Evolutionary conservation across 1,140 invertebrate species (phyloP), one percentile per base, ranked within the genome.

Genomic region (Batillaria attramentaria): DNA sequence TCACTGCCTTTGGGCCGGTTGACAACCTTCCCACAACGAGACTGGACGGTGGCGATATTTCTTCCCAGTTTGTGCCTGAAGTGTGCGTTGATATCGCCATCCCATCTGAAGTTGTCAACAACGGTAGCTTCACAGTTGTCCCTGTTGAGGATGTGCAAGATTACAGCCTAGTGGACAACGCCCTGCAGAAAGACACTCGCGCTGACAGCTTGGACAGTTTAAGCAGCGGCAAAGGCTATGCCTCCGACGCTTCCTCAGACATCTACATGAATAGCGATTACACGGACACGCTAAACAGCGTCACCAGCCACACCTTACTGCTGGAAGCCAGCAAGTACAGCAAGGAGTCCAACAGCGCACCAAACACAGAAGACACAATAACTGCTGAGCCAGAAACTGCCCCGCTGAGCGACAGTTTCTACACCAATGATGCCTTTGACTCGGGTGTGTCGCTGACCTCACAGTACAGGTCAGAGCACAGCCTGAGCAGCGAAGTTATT

Each of bases 221-320:
- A 5, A 6, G n/a, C 28, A 39, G 42, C 8, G n/a, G 39, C 28
- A 43, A 39, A 20, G 68, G 68, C 24, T 70, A 70, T 42, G 5
- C 68, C 8, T 70, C 68, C 3, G 68, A 70, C 68, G 33, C 62
- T 8, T n/a, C 24, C 68, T 70, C 68, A 28, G 62, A 81, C 43
- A 35, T 70, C 31, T 73, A 79, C 72, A 69, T 65, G 60, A 74
- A 73, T 39, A 54, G 57, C 54, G 78, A 79, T 42, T 73, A 79
- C 65, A 74, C 70, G 16, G 78, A 79, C 72, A 65, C 70, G 4
- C 33, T 74, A 31, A 62, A 43, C 35, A 79, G 72, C n/a, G 46
- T 57, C 10, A 70, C 73, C 62, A 79, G 68, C 33, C 3, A 10
- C 24, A 60, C 54, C 35, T 79, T 79, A 28, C 78, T 79, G 0